A percentile compares a stretch with the other conserved stretches of the same genome.
phyloP scores from a whole-genome alignment of 1,140 invertebrate genomes.

The Conus betulinus region DNA sequence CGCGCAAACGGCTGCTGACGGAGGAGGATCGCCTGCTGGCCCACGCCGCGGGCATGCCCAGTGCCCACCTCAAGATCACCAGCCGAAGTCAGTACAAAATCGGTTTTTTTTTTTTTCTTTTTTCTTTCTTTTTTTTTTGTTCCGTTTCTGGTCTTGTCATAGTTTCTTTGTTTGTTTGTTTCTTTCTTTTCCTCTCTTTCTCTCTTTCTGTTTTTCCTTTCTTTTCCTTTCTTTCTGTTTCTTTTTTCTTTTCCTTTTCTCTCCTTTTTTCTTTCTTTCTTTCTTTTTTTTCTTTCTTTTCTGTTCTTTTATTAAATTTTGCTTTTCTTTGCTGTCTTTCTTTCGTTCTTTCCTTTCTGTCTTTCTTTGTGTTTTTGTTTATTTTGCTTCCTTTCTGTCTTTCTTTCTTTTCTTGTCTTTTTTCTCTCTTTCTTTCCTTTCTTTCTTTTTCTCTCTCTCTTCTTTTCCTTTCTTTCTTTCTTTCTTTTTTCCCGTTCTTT shows the following conservation, averaged over 20 bases:
- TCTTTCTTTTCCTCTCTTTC: background rate
- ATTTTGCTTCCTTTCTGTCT: background rate
- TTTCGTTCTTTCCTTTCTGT: background rate
- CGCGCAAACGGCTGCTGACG: conserved; percentile 72
- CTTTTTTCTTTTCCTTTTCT: background rate
- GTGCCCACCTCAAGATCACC: conserved; percentile 92
- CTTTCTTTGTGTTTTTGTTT: background rate
- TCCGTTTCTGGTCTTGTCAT: too few relatives aligned
- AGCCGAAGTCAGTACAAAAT: conserved; percentile 84
- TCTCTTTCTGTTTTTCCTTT: background rate
- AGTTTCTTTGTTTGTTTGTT: too few relatives aligned
- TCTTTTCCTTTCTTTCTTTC: background rate
- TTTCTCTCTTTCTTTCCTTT: background rate
- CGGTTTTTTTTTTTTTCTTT: too few relatives aligned
- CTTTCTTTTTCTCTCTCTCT: background rate
- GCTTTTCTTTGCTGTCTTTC: background rate
- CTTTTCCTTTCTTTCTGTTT: background rate
- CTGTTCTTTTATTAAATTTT: background rate
- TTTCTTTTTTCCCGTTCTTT: too few relatives aligned
- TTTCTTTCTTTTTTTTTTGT: too few relatives aligned
- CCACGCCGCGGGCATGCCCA: conserved; percentile 77
- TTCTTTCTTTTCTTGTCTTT: background rate
- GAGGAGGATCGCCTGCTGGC: conserved; percentile 75
- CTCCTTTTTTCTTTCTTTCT: background rate
- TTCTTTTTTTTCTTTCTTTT: background rate